Base-by-base conservation (phyloP, 2,113 vertebrate species). In the Fregetta grallaria region DNA sequence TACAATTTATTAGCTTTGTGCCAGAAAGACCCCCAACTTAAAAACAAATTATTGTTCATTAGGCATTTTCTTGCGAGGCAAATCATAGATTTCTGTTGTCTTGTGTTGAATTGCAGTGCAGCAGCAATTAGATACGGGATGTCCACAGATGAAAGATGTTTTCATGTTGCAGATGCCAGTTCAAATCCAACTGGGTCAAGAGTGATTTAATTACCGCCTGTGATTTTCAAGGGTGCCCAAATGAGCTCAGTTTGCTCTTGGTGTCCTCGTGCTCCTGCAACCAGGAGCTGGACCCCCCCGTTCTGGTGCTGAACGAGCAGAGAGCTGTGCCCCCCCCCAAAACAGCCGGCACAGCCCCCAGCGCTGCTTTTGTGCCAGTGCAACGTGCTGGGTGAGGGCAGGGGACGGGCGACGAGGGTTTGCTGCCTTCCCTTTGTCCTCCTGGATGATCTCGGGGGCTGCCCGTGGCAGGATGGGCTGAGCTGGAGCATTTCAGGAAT, bases 151-250 rank as follows among this genome's bases (percentile, higher is more conserved):
- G 86, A 94, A 93, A 93, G 94, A 84, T 11, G 44, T 67, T 93
- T 91, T 68, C 27, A 0, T 49, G 65, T 45, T 34, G 68, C 91
- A 68, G 88, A 81, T 89, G 94, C 91, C 89, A 38, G 34, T n/a
- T 87, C 72, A 61, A 70, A 95, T 86, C 79, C 90, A 95, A 90
- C 67, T 94, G 92, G 96, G 95, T 93, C 91, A 92, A 4, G 36
- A 92, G 91, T 78, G 96, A 90, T 95, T 97, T 95, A 92, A 87
- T 95, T 91, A 86, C 70, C 82, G 90, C 73, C 89, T 88, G 81
- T 40, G 92, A 85, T 88, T 78, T 80, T 71, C 36, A 40, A 62
- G 73, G 66, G 59, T 78, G 81, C 68, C 70, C 44, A 29, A 34
- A 47, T 0, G 2, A 80, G 67, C 88, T 77, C 55, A 1, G 45